Evolutionary conservation across 2,888 invertebrate species (phyloP).

Genomic region (Labia minor): DNA sequence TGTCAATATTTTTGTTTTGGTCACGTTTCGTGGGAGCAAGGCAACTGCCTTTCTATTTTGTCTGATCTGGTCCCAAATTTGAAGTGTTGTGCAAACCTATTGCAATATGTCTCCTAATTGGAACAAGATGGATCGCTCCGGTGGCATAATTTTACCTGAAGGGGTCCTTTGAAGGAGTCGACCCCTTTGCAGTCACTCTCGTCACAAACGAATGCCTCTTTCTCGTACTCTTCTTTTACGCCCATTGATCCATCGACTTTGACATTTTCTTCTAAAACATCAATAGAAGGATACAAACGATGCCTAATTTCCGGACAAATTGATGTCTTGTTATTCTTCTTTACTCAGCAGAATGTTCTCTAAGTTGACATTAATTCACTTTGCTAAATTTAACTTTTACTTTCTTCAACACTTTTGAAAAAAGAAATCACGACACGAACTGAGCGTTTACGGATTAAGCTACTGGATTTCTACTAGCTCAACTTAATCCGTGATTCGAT

Average conservation of each 20-base stretch:
- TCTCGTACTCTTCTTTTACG: not conserved
- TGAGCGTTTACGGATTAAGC: no score
- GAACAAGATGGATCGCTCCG: not conserved
- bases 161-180: not conserved
- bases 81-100: not conserved
- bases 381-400: not conserved
- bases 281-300: not conserved
- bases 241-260: no score
- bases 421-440: not conserved
- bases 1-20: slow-evolving; percentile 13
- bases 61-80: not conserved
- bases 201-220: not conserved
- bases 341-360: not conserved
- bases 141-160: not conserved
- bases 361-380: not conserved
- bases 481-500: no score
- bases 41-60: not conserved
- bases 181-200: not conserved
- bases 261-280: not conserved
- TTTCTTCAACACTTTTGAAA: not conserved
- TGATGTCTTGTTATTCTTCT: not conserved
- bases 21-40: not conserved
- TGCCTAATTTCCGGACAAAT: not conserved
- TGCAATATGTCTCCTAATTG: not conserved
- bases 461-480: no score